A percentile compares a stretch with the other conserved stretches of the same genome.
phyloP scores from a whole-genome alignment of 2,113 vertebrate genomes.

The Paratilapia polleni region DNA sequence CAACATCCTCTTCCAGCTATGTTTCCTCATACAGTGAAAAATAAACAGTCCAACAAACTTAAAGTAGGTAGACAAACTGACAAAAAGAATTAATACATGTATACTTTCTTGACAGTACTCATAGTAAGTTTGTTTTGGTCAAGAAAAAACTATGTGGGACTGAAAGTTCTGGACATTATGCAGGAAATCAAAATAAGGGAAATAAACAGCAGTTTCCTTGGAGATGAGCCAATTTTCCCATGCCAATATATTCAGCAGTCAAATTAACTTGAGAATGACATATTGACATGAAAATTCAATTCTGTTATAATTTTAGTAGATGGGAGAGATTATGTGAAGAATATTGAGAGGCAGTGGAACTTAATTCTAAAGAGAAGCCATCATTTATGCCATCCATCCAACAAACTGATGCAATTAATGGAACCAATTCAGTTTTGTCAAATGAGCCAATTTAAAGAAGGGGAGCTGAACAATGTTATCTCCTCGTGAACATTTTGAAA shows the following conservation, averaged over 20 bases:
- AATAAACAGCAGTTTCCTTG: neutral
- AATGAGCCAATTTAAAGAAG: constrained; percentile 16
- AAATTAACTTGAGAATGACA: constrained; percentile 11
- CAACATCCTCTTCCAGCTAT: constrained; percentile 11
- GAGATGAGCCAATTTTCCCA: neutral
- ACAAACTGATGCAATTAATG: neutral
- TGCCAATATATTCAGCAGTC: constrained; percentile 14
- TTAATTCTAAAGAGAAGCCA: neutral
- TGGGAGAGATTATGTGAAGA: neutral
- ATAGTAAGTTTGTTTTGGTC: neutral
- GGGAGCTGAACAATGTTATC: neutral
- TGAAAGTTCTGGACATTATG: neutral
- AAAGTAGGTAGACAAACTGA: neutral
- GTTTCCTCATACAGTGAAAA: constrained; percentile 22
- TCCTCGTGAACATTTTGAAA: neutral
- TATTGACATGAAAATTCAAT: constrained; percentile 1
- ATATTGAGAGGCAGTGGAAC: neutral
- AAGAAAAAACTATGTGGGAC: neutral
- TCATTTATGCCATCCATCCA: constrained; percentile 1
- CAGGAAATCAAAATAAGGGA: neutral
- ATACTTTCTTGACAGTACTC: neutral
- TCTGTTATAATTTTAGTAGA: neutral
- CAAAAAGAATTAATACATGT: neutral
- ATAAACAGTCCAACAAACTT: constrained; percentile 35
- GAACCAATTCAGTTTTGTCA: constrained; percentile 12